A percentile compares a stretch with the other conserved stretches of the same genome.
phyloP scores from a whole-genome alignment of 2,888 invertebrate species.

The Euplexia lucipara region DNA sequence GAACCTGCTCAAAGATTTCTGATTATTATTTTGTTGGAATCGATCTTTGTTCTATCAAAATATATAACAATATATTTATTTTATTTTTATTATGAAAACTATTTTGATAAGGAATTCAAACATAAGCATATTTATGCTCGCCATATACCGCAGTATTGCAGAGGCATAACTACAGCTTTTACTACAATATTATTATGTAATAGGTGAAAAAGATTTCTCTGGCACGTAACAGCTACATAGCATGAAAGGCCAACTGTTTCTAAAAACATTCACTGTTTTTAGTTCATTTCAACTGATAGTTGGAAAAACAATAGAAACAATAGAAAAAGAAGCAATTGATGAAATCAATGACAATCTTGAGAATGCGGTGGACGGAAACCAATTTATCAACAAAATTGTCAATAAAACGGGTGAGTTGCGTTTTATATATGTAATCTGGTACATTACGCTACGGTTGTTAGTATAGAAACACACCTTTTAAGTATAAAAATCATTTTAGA shows the following conservation, averaged over 20 bases:
- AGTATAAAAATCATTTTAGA: conserved; percentile 74
- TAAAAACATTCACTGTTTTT: conserved; percentile 67
- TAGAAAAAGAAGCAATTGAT: conserved; percentile 51
- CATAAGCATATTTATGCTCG: conserved; percentile 33
- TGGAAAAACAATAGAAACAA: conserved; percentile 53
- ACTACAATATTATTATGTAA: conserved; percentile 6
- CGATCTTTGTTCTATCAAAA: not conserved
- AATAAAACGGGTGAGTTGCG: conserved; percentile 76
- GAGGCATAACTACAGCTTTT: conserved; percentile 16
- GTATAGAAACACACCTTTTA: conserved; percentile 9
- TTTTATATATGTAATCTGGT: conserved; percentile 10
- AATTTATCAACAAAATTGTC: conserved; percentile 70
- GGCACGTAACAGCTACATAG: conserved; percentile 32
- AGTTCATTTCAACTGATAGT: conserved; percentile 66
- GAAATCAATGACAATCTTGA: conserved; percentile 55
- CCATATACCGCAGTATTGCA: conserved; percentile 6
- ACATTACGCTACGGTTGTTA: not conserved
- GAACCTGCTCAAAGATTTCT: not conserved
- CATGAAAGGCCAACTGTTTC: conserved; percentile 60
- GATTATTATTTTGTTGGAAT: not conserved
- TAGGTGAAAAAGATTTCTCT: conserved; percentile 63
- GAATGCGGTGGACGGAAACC: conserved; percentile 69
- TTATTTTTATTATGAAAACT: conserved; percentile 6
- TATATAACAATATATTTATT: not conserved
- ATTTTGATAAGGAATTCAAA: conserved; percentile 33